These are phyloP conservation scores for Apodemus agrarius DNA, from an alignment of 2,797 vertebrate species.

Conservation along the genomic window DNA sequence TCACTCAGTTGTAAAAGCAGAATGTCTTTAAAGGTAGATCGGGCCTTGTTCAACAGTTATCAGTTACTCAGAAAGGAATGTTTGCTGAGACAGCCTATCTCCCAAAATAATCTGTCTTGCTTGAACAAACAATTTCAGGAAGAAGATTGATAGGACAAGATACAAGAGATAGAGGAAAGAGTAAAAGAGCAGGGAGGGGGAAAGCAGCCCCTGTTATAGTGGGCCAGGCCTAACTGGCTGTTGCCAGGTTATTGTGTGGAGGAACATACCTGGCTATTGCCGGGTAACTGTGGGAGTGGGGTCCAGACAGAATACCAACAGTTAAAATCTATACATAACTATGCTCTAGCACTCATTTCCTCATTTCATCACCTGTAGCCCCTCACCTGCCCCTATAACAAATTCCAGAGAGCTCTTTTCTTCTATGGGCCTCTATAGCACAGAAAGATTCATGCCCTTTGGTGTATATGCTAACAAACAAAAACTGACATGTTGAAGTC, in stretches of 20 bases:
- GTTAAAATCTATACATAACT: background rate
- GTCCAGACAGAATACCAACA: too few relatives aligned
- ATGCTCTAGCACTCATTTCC: background rate
- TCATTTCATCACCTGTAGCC: background rate
- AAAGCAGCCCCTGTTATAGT: too few relatives aligned
- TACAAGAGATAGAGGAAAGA: too few relatives aligned
- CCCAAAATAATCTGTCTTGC: background rate
- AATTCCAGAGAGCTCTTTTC: background rate
- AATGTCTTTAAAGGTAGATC: background rate
- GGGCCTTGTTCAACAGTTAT: background rate
- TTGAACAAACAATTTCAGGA: background rate
- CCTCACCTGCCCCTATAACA: background rate
- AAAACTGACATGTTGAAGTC: background rate
- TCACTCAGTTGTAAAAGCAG: background rate
- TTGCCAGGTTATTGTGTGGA: too few relatives aligned
- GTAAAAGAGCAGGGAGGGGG: too few relatives aligned
- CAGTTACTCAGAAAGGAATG: background rate
- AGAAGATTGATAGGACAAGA: background rate
- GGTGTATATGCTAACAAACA: background rate
- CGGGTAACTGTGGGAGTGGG: too few relatives aligned
- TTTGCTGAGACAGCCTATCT: background rate
- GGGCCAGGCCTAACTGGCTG: too few relatives aligned
- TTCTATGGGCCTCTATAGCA: background rate
- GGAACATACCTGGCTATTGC: too few relatives aligned
- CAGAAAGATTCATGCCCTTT: background rate